Evolutionary conservation across 1,140 invertebrate genomes (phyloP).

Genomic region (Phenacoccus solenopsis): DNA sequence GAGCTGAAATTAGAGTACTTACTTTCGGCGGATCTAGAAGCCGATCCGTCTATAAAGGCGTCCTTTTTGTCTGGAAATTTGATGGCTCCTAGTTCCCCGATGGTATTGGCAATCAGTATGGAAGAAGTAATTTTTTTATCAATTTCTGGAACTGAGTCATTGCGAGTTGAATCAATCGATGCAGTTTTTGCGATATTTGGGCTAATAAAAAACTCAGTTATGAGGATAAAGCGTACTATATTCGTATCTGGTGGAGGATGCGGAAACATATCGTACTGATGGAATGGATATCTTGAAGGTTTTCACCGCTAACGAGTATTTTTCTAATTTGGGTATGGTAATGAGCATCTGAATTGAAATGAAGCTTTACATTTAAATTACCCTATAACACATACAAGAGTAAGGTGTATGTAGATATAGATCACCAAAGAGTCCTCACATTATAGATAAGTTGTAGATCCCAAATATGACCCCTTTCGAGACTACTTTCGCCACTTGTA

Average conservation of each 20-base stretch:
- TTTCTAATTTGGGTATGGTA: neutral
- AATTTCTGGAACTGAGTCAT: neutral
- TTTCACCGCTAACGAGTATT: neutral
- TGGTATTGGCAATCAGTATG: neutral
- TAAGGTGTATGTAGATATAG: neutral
- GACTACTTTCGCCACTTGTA: neutral
- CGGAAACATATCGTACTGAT: neutral
- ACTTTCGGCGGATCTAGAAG: neutral
- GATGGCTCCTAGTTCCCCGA: neutral
- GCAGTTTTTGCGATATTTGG: too few species aligned
- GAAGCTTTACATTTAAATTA: neutral
- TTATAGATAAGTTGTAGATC: neutral
- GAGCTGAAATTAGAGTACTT: neutral
- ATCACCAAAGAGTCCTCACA: neutral
- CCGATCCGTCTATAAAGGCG: neutral
- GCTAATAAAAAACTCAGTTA: too few species aligned
- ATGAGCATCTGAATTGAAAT: neutral
- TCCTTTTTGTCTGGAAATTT: neutral
- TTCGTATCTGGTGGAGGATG: neutral
- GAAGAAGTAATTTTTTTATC: neutral
- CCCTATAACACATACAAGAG: neutral
- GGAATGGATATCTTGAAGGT: neutral
- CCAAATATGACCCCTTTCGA: neutral
- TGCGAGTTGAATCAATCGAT: too few species aligned
- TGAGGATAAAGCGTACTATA: neutral